These are phyloP conservation scores for Drosophila anomelani DNA, from an alignment of 2,888 invertebrate genomes.

Conservation along the genomic window DNA sequence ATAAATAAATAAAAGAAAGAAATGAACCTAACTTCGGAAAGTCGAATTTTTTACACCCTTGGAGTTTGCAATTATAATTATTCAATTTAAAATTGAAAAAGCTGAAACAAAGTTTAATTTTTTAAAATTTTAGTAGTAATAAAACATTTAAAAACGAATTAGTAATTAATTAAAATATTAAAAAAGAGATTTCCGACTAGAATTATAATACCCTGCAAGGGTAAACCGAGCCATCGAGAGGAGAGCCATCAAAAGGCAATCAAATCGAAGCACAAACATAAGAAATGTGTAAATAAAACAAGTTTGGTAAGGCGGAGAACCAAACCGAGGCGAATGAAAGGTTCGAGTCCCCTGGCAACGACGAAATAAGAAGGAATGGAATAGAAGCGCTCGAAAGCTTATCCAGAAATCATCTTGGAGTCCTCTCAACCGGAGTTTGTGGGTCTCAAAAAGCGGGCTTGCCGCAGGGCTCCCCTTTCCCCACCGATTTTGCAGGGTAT, in stretches of 20 bases:
- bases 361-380: constrained; percentile 17
- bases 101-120: no score
- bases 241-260: constrained; percentile 31
- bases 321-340: background rate
- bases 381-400: constrained; percentile 27
- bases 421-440: constrained; percentile 14
- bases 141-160: no score
- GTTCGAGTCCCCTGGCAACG: constrained; percentile 7
- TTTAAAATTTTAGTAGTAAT: no score
- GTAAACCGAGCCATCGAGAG: constrained; percentile 7
- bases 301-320: constrained; percentile 14
- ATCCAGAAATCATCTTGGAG: constrained; percentile 31
- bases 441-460: background rate
- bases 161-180: no score
- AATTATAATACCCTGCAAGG: background rate
- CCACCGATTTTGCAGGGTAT: constrained; percentile 59
- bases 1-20: background rate
- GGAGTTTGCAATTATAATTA: background rate
- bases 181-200: background rate
- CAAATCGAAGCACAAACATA: constrained; percentile 9
- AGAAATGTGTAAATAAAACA: constrained; percentile 33
- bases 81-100: no score
- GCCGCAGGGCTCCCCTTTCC: constrained; percentile 9
- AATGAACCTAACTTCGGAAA: background rate
- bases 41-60: background rate